Evolutionary conservation across 2,888 invertebrate species (phyloP), one percentile per base, ranked within the genome.

Genomic region (Proisotoma minuta): DNA sequence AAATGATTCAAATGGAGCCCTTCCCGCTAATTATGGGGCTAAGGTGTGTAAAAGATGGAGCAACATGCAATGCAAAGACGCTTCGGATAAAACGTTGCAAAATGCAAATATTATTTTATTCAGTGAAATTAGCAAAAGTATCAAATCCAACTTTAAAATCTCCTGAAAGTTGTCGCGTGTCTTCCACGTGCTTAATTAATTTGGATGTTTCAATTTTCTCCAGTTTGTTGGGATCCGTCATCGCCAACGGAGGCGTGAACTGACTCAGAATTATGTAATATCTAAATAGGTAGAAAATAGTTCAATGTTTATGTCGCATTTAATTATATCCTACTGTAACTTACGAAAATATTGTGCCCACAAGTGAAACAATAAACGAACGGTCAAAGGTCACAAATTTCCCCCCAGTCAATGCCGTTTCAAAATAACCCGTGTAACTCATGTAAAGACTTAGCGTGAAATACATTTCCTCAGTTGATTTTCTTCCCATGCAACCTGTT

Each of bases 221-320:
- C 18, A 50, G 12, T 23, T 64, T 60, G 5, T 59, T 49, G 3
- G 12, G n/a, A 43, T 66, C 57, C 5, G 48, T 4, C 18, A 66
- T 18, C 10, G 57, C 64, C 18, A 71, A 52, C 1, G 66, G 57
- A 3, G 71, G 71, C 50, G 66, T 63, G 40, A 71, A 71, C 40
- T 71, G 71, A 29, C 66, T 63, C 15, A 69, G 54, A n/a, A 71
- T 69, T n/a, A 71, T 69, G 48, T 66, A 69, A 50, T 71, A 71
- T 1, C n/a, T n/a, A n/a, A n/a, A n/a, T n/a, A n/a, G n/a, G n/a
- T n/a, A n/a, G n/a, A n/a, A n/a, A n/a, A n/a, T n/a, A n/a, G n/a
- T n/a, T n/a, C n/a, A n/a, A n/a, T n/a, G n/a, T n/a, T n/a, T n/a
- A n/a, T n/a, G n/a, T n/a, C n/a, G n/a, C n/a, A n/a, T n/a, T n/a